Base-by-base conservation (phyloP, 2,797 vertebrate genomes). In the Liparis tanakae region DNA sequence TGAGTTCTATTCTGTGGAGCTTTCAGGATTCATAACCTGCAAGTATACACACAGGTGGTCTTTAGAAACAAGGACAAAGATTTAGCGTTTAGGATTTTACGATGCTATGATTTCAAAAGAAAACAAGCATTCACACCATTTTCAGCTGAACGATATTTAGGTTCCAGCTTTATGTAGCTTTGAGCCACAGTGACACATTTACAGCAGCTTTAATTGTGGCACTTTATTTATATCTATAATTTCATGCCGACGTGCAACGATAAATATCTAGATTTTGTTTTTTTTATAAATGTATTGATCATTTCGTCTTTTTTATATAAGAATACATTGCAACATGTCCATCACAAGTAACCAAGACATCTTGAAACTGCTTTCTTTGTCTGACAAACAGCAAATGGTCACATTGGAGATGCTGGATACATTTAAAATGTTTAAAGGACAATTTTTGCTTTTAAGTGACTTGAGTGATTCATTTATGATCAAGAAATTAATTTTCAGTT, bases 1-100 rank as follows among this genome's bases (percentile, higher is more conserved):
- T 22, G 62, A 25, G 15, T 76, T 75, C 20, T n/a, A 78, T 83
- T 74, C 60, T 18, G 39, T 36, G 54, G 43, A 46, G 51, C 44
- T 69, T 59, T 63, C 25, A 36, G 44, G 43, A 43, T 43, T 10
- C 46, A 13, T 8, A 58, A 67, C 22, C n/a, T 33, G 50, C 10
- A 51, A 58, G 15, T 48, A 5, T 4, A 65, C 7, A 22, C 25
- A 15, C 25, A 74, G 14, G 14, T 20, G 4, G 14, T 66, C 5
- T 2, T 51, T 76, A 10, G 62, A 67, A 60, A 56, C 43, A 68
- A 67, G 30, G 41, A n/a, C 25, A 36, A 2, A 34, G n/a, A 5
- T 33, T n/a, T 33, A 6, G 22, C 5, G 25, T 61, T 61, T n/a
- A 48, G 15, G 0, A 8, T 41, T 20, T 64, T 18, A 69, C 8